These are phyloP conservation scores for Eospalax fontanierii DNA, from an alignment of 2,797 vertebrate genomes.

Conservation along the genomic window DNA sequence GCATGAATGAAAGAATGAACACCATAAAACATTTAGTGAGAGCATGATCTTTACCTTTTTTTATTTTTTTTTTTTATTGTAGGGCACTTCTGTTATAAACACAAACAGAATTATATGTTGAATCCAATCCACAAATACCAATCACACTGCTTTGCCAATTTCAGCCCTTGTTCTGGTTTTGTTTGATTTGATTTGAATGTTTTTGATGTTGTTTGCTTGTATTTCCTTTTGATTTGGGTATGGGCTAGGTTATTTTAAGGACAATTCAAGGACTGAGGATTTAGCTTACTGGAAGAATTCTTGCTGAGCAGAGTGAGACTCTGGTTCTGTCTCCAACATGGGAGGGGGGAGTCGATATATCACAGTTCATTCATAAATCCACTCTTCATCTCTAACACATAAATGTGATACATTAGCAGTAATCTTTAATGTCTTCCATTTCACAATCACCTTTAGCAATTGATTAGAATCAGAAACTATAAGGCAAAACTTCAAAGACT, in stretches of 20 bases:
- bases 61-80: background rate
- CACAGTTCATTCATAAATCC: constrained; percentile 5
- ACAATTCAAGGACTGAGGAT: background rate
- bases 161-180: background rate
- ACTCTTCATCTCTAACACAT: background rate
- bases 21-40: background rate
- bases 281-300: background rate
- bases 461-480: background rate
- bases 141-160: constrained; percentile 9
- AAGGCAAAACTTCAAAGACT: background rate
- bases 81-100: background rate
- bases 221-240: background rate
- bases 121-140: background rate
- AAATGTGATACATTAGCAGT: background rate
- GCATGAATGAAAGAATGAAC: background rate
- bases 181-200: background rate
- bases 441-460: constrained; percentile 47
- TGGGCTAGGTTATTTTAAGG: background rate
- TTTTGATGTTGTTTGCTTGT: background rate
- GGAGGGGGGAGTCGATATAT: background rate
- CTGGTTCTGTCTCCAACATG: background rate
- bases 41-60: background rate
- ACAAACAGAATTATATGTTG: background rate
- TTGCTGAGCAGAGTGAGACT: background rate
- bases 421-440: background rate